Percentiles rank a stretch among this genome's conserved stretches.
phyloP scores from a whole-genome alignment of 1,140 invertebrate species.

The Diorhabda sublineata region DNA sequence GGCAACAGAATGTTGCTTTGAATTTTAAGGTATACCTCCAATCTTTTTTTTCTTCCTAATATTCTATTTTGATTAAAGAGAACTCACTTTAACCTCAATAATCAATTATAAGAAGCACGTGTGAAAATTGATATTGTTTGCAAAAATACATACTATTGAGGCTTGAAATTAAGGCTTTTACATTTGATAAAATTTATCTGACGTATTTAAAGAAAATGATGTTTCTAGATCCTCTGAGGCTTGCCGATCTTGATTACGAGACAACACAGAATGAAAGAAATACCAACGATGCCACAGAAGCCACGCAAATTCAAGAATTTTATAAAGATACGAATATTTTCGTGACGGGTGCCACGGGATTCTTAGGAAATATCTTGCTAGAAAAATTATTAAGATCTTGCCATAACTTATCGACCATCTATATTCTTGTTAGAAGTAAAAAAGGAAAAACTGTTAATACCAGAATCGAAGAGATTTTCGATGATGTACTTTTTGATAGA shows the following conservation, averaged over 20 bases:
- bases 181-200: too few species aligned
- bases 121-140: too few species aligned
- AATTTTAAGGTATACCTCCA: too few species aligned
- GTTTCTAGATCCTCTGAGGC: not conserved
- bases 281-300: conserved; percentile 4
- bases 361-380: conserved; percentile 63
- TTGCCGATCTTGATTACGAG: not conserved
- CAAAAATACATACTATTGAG: too few species aligned
- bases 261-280: conserved; percentile 36
- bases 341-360: conserved; percentile 68
- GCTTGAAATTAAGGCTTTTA: too few species aligned
- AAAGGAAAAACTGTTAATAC: conserved; percentile 64
- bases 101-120: too few species aligned
- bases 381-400: conserved; percentile 80
- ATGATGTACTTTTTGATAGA: conserved; percentile 50
- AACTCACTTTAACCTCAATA: too few species aligned
- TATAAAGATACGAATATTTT: conserved; percentile 58
- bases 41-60: too few species aligned
- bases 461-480: conserved; percentile 60
- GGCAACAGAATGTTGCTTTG: too few species aligned
- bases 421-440: conserved; percentile 73
- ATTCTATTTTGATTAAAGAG: too few species aligned
- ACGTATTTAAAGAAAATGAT: too few species aligned
- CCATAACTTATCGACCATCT: conserved; percentile 67
- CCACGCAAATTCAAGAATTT: conserved; percentile 49